A percentile compares a stretch with the other conserved stretches of the same genome.
Conservation (phyloP, 2,797 vertebrate genomes). For the Lepidocolaptes lacrymiger region DNA sequence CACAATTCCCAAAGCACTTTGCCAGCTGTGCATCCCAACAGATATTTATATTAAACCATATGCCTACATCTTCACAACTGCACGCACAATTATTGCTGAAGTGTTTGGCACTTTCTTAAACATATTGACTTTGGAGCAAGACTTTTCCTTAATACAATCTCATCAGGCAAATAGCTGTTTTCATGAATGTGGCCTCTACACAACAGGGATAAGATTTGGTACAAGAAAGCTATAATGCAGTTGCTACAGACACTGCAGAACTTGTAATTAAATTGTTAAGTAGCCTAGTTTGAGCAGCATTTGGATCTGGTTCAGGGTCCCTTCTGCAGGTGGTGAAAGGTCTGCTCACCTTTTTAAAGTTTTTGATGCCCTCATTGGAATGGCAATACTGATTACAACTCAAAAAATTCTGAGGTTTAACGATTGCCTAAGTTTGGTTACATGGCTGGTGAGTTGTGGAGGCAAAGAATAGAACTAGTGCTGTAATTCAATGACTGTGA, state of each 20-base stretch:
- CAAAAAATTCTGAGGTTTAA: background rate
- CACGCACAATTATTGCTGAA: background rate
- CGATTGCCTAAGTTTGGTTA: background rate
- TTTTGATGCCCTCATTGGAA: background rate
- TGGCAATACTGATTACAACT: rapidly evolving
- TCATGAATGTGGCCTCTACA: background rate
- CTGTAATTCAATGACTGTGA: background rate
- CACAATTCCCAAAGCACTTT: background rate
- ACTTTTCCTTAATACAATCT: background rate
- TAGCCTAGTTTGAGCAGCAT: background rate
- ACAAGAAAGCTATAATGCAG: background rate
- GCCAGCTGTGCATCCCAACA: background rate
- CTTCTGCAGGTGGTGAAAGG: background rate
- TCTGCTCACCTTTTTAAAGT: background rate
- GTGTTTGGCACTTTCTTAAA: background rate
- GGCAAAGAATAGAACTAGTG: background rate
- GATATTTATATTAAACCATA: background rate
- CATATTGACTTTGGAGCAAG: background rate
- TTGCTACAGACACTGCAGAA: background rate
- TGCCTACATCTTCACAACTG: background rate
- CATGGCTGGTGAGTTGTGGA: background rate
- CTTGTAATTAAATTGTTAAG: background rate
- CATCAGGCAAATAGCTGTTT: background rate
- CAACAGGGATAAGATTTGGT: background rate
- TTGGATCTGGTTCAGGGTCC: background rate